Base-by-base conservation (phyloP, 2,797 vertebrate species). In the Trematomus bernacchii region DNA sequence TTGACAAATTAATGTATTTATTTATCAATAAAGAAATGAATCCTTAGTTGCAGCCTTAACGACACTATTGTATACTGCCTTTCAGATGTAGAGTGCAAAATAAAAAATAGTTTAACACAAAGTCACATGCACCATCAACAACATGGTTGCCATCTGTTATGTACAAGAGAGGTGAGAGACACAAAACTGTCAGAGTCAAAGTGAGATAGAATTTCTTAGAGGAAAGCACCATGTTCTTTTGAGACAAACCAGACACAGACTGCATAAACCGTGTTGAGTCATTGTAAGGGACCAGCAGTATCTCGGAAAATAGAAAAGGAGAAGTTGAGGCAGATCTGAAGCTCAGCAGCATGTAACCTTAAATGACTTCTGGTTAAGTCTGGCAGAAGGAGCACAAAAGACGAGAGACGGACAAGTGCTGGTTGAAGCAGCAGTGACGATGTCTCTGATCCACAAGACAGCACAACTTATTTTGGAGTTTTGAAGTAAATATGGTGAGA, bases 381-480 rank as follows among this genome's bases (percentile, higher is more conserved):
- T 67, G 53, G 57, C 54, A 58, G 61, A 44, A 30, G 10, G 58
- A 52, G 66, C 44, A 30, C 19, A 74, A 9, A 44, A 23, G 1
- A 9, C 33, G 33, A 37, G 52, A 70, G 55, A 23, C 33, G n/a
- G 65, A 59, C 15, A 6, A 6, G 10, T 2, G 46, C 74, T 66
- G 71, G 71, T 82, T 71, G 64, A 77, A 78, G 51, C 59, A 60
- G 76, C 48, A 16, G 64, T 40, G 58, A 79, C 62, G 10, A 48
- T 37, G 72, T 48, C 51, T 73, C 68, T 51, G 33, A 77, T 73
- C 70, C 75, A 58, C 60, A 40, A 18, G 71, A 76, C 47, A 85
- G 54, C 51, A 0, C n/a, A 73, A 81, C 73, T 73, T 75, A 74
- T 75, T 87, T 82, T 82, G 80, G 86, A 83, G 85, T 79, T 73